These are phyloP conservation scores for western clawed frog (Xenopus tropicalis) DNA, from an alignment of 2,113 vertebrate genomes.

Conservation along the genomic window DNA sequence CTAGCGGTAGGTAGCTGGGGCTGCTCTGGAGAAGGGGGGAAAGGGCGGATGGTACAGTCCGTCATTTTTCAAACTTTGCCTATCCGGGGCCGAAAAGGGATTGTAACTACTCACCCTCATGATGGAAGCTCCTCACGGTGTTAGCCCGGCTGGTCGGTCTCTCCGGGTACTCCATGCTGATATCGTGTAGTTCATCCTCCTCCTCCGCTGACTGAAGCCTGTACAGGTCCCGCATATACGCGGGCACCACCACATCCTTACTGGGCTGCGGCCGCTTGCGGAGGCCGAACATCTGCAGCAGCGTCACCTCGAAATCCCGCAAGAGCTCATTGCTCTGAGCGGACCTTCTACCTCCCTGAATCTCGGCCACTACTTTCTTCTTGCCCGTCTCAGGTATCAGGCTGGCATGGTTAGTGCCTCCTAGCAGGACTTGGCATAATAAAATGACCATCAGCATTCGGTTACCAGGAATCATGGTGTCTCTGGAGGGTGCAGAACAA, in stretches of 20 bases:
- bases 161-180: constrained; percentile 87
- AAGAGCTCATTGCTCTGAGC: constrained; percentile 94
- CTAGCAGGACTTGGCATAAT: constrained; percentile 98
- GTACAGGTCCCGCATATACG: constrained; percentile 96
- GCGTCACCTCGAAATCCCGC: constrained; percentile 95
- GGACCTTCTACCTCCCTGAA: constrained; percentile 79
- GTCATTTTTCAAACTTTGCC: no score
- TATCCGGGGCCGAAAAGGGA: no score
- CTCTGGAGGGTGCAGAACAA: constrained; percentile 73
- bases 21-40: no score
- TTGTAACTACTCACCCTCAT: constrained; percentile 81
- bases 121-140: constrained; percentile 97
- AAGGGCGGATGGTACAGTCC: no score
- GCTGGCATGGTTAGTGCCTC: constrained; percentile 96
- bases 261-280: constrained; percentile 89
- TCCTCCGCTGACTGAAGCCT: constrained; percentile 93
- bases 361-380: constrained; percentile 84
- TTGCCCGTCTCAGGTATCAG: constrained; percentile 95
- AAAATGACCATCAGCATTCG: constrained; percentile 99
- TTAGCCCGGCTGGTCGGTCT: constrained; percentile 91
- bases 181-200: constrained; percentile 75
- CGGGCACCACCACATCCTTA: constrained; percentile 81
- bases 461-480: constrained; percentile 99
- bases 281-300: constrained; percentile 98
- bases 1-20: no score